These are phyloP conservation scores for Onychorhynchus coronatus DNA, from an alignment of 2,113 vertebrate species.

Conservation along the genomic window DNA sequence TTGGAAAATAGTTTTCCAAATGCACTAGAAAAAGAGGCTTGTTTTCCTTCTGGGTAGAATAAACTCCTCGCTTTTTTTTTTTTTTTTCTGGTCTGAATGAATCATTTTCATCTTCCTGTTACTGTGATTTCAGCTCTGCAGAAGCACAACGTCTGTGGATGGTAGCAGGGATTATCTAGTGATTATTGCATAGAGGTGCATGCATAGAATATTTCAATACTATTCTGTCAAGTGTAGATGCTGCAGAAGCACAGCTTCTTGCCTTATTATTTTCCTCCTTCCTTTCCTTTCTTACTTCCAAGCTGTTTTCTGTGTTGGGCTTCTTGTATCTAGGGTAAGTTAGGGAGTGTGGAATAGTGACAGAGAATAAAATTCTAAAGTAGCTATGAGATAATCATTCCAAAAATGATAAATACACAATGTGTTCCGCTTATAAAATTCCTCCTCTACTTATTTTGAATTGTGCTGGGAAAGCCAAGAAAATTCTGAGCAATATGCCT, in stretches of 20 bases:
- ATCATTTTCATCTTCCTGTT: not conserved
- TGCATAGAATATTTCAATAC: slow-evolving; percentile 14
- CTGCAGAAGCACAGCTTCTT: not conserved
- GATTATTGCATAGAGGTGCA: slow-evolving; percentile 14
- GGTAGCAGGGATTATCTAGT: slow-evolving; percentile 26
- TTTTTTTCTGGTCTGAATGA: not conserved
- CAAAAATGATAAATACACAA: not conserved
- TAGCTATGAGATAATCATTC: not conserved
- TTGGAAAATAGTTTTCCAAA: not conserved
- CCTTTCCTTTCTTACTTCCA: not conserved
- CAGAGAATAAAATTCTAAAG: not conserved
- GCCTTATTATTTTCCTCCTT: not conserved
- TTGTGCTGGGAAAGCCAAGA: not conserved
- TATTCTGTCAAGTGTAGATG: not conserved
- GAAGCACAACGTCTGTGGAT: slow-evolving; percentile 8
- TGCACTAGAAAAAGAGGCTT: not conserved
- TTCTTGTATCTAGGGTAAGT: not conserved
- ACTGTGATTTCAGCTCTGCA: not conserved
- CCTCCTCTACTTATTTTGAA: not conserved
- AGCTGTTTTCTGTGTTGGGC: not conserved
- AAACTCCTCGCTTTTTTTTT: not conserved
- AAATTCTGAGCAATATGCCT: not conserved
- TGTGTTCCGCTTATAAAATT: not conserved
- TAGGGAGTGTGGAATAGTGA: not conserved
- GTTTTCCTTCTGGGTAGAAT: not conserved